These are phyloP conservation scores for Rhyzopertha dominica DNA, from an alignment of 1,140 invertebrate species.

Conservation along the genomic window DNA sequence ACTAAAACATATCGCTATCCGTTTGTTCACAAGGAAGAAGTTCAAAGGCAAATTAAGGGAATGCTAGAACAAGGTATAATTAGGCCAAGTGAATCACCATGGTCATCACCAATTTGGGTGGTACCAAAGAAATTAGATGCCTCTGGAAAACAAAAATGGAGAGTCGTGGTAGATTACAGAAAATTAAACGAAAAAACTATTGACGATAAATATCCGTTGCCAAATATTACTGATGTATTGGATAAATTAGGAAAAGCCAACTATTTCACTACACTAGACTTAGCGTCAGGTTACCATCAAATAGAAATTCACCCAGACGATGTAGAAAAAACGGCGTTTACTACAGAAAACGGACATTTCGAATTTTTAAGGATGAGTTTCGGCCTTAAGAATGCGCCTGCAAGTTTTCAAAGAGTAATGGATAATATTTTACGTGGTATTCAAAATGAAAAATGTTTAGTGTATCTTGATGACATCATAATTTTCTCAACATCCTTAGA, in stretches of 20 bases:
- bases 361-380: slow-evolving; percentile 32
- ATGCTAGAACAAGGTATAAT: slow-evolving; percentile 9
- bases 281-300: slow-evolving; percentile 16
- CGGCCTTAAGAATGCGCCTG: slow-evolving; percentile 35
- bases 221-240: slow-evolving; percentile 34
- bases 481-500: slow-evolving; percentile 20
- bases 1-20: slow-evolving; percentile 18
- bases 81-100: too few relatives aligned
- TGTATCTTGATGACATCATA: slow-evolving; percentile 35
- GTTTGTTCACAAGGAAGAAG: slow-evolving; percentile 11
- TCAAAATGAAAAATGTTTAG: slow-evolving; percentile 26
- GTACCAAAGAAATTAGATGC: too few relatives aligned
- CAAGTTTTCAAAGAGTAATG: slow-evolving; percentile 40
- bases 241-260: slow-evolving; percentile 41
- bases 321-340: slow-evolving; percentile 17
- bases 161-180: slow-evolving; percentile 24
- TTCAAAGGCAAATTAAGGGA: slow-evolving; percentile 5
- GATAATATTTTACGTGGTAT: slow-evolving; percentile 35
- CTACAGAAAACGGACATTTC: slow-evolving; percentile 4
- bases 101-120: too few relatives aligned
- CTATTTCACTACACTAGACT: slow-evolving; percentile 34
- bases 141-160: slow-evolving; percentile 24
- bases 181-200: slow-evolving; percentile 24
- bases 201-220: slow-evolving; percentile 20
- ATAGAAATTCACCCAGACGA: slow-evolving; percentile 19